These are phyloP conservation scores for Globodera ellingtonae DNA, from an alignment of 1,140 invertebrate genomes.

Conservation along the genomic window DNA sequence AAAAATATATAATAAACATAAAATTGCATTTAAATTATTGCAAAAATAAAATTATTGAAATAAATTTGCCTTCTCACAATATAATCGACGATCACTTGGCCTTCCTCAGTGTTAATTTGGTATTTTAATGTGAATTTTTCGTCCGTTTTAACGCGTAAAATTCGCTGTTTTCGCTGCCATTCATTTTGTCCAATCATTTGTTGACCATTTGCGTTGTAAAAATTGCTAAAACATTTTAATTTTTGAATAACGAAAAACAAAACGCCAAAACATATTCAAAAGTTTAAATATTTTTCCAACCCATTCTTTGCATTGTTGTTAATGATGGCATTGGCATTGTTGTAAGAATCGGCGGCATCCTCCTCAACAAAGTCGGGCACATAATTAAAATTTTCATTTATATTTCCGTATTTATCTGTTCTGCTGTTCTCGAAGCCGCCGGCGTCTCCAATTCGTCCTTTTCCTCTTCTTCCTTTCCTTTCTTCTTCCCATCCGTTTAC, in stretches of 20 bases:
- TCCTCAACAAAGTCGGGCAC: neutral
- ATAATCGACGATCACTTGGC: neutral
- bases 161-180: neutral
- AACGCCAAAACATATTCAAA: no score
- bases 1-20: no score
- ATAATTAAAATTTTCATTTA: neutral
- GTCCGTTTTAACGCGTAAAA: neutral
- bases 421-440: no score
- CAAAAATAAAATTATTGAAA: no score
- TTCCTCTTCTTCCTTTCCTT: neutral
- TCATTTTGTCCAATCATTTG: neutral
- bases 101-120: neutral
- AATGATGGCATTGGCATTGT: neutral
- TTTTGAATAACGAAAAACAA: neutral
- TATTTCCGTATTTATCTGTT: neutral
- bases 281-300: neutral
- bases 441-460: no score
- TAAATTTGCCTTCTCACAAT: neutral
- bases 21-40: no score
- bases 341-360: neutral
- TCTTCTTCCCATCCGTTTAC: neutral
- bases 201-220: neutral
- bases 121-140: neutral
- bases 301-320: neutral
- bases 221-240: neutral